These are phyloP conservation scores for Halcyon leucocephala DNA, from an alignment of 2,797 vertebrate species.

Conservation along the genomic window DNA sequence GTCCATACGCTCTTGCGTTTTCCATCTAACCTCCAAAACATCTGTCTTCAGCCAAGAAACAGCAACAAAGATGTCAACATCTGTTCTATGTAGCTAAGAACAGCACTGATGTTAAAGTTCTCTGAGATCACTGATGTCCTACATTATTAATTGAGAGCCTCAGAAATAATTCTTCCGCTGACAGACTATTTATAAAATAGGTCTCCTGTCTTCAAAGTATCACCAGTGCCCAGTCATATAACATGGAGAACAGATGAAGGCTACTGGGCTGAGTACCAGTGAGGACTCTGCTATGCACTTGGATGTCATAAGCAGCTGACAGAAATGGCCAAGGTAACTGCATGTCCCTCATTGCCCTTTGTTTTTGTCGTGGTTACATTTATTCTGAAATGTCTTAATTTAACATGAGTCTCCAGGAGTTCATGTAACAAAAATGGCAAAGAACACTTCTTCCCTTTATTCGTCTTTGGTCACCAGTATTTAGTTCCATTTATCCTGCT, in stretches of 20 bases:
- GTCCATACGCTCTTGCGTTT: neutral
- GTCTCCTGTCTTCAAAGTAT: neutral
- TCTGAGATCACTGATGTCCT: slow-evolving; percentile 22
- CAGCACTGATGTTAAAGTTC: slow-evolving; percentile 33
- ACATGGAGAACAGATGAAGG: neutral
- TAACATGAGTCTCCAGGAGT: neutral
- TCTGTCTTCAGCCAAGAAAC: slow-evolving; percentile 55
- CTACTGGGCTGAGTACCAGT: neutral
- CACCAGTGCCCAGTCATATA: neutral
- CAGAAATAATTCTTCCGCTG: slow-evolving; percentile 38
- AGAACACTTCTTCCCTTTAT: neutral
- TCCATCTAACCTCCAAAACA: slow-evolving; percentile 46
- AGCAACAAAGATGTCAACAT: slow-evolving; percentile 35
- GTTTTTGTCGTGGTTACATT: neutral
- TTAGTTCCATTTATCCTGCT: neutral
- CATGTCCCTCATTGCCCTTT: neutral
- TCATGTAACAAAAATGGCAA: neutral
- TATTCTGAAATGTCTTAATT: neutral
- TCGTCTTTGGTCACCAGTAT: neutral
- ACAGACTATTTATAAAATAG: neutral
- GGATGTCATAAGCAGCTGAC: neutral
- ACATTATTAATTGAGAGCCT: slow-evolving; percentile 52
- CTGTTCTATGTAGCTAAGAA: slow-evolving; percentile 38
- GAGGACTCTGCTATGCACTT: neutral
- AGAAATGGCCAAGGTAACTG: neutral